phyloP scores from a whole-genome alignment of 2,797 vertebrate genomes.

The Trichosurus vulpecula region DNA sequence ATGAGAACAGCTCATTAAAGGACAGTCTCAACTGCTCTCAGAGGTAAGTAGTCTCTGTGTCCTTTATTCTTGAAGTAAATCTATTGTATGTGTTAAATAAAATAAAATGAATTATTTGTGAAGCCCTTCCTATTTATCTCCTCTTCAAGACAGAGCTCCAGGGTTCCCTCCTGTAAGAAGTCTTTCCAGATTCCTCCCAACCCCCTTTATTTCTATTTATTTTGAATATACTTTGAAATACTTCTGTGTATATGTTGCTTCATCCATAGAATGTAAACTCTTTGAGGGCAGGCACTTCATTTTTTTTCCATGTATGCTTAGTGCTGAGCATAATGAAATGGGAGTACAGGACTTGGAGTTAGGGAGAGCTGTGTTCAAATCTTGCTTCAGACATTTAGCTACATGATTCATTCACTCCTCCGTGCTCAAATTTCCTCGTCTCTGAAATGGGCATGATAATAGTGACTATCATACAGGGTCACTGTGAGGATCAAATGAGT shows the following conservation, averaged over 20 bases:
- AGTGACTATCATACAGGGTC: not conserved
- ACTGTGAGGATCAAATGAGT: not conserved
- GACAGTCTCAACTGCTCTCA: not conserved
- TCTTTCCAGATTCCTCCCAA: not conserved
- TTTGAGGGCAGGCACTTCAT: not conserved
- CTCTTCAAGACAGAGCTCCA: not conserved
- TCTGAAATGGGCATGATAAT: not conserved
- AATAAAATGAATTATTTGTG: not conserved
- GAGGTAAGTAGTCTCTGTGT: not conserved
- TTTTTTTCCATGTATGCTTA: not conserved
- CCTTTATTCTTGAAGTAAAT: not conserved
- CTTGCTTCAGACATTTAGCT: not conserved
- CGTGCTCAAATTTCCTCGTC: not conserved
- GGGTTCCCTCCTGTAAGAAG: not conserved
- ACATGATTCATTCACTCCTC: not conserved
- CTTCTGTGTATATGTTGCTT: not conserved
- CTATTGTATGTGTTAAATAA: not conserved
- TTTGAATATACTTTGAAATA: not conserved
- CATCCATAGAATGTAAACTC: not conserved
- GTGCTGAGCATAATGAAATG: not conserved
- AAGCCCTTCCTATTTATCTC: not conserved
- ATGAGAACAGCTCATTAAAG: not conserved
- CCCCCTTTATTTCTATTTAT: not conserved
- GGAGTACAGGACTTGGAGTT: not conserved
- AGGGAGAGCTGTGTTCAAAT: not conserved